phyloP scores from a whole-genome alignment of 2,113 vertebrate species.

The Suricata suricatta region DNA sequence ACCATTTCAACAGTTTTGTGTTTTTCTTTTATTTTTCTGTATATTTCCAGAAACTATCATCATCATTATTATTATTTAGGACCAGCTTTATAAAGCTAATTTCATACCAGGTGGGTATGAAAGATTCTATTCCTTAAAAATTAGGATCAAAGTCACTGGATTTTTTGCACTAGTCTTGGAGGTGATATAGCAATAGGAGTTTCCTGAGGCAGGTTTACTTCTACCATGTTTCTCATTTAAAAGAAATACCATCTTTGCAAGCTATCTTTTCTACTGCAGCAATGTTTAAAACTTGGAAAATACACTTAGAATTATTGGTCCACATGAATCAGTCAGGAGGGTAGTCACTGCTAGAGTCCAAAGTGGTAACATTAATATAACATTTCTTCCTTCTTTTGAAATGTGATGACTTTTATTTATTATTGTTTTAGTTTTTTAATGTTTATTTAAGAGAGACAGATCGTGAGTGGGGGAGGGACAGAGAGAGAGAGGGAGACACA shows the following conservation, averaged over 20 bases:
- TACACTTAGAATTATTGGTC: neutral
- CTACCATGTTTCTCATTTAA: conserved; percentile 37
- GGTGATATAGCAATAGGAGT: neutral
- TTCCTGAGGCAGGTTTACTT: conserved; percentile 24
- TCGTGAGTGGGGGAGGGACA: too few species aligned
- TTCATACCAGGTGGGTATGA: neutral
- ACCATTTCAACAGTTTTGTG: neutral
- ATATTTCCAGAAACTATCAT: neutral
- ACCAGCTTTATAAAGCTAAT: neutral
- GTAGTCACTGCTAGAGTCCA: neutral
- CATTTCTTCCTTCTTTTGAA: conserved; percentile 64
- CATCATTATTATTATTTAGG: neutral
- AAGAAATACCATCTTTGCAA: conserved; percentile 12
- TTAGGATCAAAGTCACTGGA: neutral
- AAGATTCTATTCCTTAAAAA: conserved; percentile 28
- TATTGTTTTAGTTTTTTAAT: too few species aligned
- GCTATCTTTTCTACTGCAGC: neutral
- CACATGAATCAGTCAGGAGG: neutral
- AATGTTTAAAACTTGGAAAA: neutral
- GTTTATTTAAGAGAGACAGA: too few species aligned
- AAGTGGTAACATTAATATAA: neutral
- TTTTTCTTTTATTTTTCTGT: neutral
- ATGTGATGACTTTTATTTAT: conserved; percentile 58
- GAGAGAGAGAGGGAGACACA: too few species aligned
- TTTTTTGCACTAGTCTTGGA: neutral